Evolutionary conservation across 2,888 invertebrate genomes (phyloP), one percentile per base, ranked within the genome.

Genomic region (Stenchaetothrips biformis): DNA sequence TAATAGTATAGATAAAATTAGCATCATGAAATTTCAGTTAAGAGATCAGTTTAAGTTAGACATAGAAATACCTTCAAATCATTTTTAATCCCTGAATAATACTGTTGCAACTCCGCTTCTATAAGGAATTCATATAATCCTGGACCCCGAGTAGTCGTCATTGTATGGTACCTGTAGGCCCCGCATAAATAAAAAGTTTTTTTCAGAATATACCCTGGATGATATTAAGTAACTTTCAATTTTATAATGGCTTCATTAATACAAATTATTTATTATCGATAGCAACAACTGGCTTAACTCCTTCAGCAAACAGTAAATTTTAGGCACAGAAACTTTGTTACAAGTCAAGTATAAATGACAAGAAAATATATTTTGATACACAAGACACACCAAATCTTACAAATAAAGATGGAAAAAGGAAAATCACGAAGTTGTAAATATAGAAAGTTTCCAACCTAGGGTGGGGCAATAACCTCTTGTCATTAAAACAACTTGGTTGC

Each of bases 31-130:
- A 37, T 37, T 37, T 37, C 4, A 37, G 37, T 37, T 37, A 37
- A 37, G 2, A 37, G 37, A 37, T 37, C 37, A 37, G 37, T 74
- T 21, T 16, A 37, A 74, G 21, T 16, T 53, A 74, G 47, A 37
- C 25, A 8, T 16, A 77, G 77, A 81, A 79, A 83, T 81, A 89
- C 89, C 90, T 97, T 98, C 84, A 98, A 89, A 86, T 95, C 94
- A 86, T 94, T 94, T 87, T 94, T 95, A 87, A 88, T 89, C 16
- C 89, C 89, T 82, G 89, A 88, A 86, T 95, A 95, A 89, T 98
- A 98, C 86, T 98, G 97, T 85, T 94, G 94, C 80, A 98, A 90
- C 87, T 98, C 97, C 78, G 97, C 96, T 89, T 97, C 97, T 86
- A 94, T 92, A 83, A 98, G 92, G 88, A 98, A 98, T 87, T 96